Evolutionary conservation across 2,113 vertebrate species (phyloP), one percentile per base, ranked within the genome.

Genomic region (Muntiacus muntjak): DNA sequence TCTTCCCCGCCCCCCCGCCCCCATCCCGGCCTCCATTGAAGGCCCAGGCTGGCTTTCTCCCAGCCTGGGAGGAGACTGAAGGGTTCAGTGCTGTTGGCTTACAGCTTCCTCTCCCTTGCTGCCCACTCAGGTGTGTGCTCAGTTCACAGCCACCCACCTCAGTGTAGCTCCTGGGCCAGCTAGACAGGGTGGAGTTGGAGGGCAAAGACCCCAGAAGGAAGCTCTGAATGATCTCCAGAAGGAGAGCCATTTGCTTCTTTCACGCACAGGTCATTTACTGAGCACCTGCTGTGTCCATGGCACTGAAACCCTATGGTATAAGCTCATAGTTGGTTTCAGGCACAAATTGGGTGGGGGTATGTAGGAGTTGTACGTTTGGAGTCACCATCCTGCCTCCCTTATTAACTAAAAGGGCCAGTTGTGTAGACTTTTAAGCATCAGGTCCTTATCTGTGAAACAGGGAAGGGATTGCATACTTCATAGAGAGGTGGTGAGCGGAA

Each of bases 11-110:
- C 0, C 47, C 43, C 43, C 43, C 43, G 43, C 47, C 26, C 45
- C 1, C 0, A 6, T 21, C 5, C 47, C 5, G 0, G 6, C 36
- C 54, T 47, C 50, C 0, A 1, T 33, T 47, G 47, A 57, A 91
- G 94, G 64, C 76, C n/a, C 74, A 87, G 85, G 10, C 89, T 43
- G 45, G 54, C 54, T 55, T 28, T 55, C 13, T 25, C 19, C 40
- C 57, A 87, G n/a, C 16, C 21, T 47, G 7, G 15, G 33, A 54
- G 67, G 40, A 60, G 57, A 78, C 67, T 21, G 26, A 84, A 58
- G 50, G 6, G 16, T 45, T 62, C 23, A 1, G 43, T 23, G 10
- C 43, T 47, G 28, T 47, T 33, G 45, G n/a, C n/a, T 52, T 43
- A 3, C 2, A 17, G 33, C 1, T 62, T 3, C 21, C 23, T 7